A percentile compares a stretch with the other conserved stretches of the same genome.
Conservation (phyloP, 1,140 invertebrate species). For the Vanessa tameamea region DNA sequence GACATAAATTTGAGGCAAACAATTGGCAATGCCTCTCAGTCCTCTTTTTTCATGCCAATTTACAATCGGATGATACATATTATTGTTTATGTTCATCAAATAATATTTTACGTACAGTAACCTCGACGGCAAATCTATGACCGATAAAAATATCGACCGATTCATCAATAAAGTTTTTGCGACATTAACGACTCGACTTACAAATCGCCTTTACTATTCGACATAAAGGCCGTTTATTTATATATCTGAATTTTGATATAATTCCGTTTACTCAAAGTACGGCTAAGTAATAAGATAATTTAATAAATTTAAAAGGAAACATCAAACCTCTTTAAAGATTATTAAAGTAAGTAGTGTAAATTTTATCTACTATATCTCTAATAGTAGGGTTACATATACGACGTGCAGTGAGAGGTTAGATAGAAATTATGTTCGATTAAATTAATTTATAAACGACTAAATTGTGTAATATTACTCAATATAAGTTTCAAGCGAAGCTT, state of each 20-base stretch:
- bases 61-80: not conserved
- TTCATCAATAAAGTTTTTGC: slow-evolving; percentile 2
- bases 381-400: not conserved
- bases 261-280: not conserved
- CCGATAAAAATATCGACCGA: slow-evolving; percentile 1
- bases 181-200: not conserved
- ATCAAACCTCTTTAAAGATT: not conserved
- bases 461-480: slow-evolving; percentile 17
- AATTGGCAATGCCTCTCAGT: not conserved
- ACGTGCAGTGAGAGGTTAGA: not conserved
- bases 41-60: not conserved
- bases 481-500: slow-evolving; percentile 2
- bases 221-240: slow-evolving; percentile 8
- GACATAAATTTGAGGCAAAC: not conserved
- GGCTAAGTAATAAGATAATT: not conserved
- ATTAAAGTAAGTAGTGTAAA: not conserved
- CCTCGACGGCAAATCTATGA: no score
- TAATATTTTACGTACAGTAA: not conserved
- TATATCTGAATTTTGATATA: not conserved
- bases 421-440: not conserved
- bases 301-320: not conserved
- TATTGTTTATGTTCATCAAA: not conserved
- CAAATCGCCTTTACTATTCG: not conserved
- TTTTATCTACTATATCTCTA: not conserved
- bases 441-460: slow-evolving; percentile 15